Evolutionary conservation across 2,797 vertebrate genomes (phyloP), one percentile per base, ranked within the genome.

Genomic region (Adrianichthys oophorus): DNA sequence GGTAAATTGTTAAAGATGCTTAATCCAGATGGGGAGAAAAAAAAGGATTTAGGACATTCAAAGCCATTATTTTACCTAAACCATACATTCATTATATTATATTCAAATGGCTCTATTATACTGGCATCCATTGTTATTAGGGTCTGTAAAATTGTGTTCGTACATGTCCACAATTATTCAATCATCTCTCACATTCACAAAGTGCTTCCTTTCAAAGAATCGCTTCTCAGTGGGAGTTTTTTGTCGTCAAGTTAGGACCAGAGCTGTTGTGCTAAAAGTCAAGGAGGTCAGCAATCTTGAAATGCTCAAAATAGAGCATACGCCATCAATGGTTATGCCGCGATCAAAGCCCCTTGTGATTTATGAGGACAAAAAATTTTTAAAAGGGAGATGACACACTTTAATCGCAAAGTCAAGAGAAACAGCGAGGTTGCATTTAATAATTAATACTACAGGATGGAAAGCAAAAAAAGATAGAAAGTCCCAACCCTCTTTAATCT

Each of bases 401-500:
- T 4, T 15, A 65, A 62, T 51, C n/a, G 23, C 29, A 59, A 62
- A 61, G 42, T 62, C 48, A 53, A 58, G 6, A 61, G 19, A 44
- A 57, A 56, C 61, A 57, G 59, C 56, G 18, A 37, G 4, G n/a
- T 23, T 53, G 19, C 37, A 41, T 17, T 68, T 66, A 61, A 68
- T 19, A 5, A 44, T 69, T 66, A 53, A 43, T n/a, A 32, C 32
- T 57, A 41, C 7, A 19, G 53, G 29, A 44, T 23, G 7, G 32
- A 60, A 55, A 54, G 42, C 29, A 56, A 45, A 15, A 51, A 54
- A 15, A 16, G 29, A 32, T 15, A 41, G 40, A 53, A 67, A 29
- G 44, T 40, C 47, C 26, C 16, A 53, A 46, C 48, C 44, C 21
- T 61, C 49, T 64, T 73, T 67, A 65, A 65, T 65, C 54, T 62